Evolutionary conservation across 2,888 invertebrate species (phyloP).

Genomic region (Pantelozetes paolii): DNA sequence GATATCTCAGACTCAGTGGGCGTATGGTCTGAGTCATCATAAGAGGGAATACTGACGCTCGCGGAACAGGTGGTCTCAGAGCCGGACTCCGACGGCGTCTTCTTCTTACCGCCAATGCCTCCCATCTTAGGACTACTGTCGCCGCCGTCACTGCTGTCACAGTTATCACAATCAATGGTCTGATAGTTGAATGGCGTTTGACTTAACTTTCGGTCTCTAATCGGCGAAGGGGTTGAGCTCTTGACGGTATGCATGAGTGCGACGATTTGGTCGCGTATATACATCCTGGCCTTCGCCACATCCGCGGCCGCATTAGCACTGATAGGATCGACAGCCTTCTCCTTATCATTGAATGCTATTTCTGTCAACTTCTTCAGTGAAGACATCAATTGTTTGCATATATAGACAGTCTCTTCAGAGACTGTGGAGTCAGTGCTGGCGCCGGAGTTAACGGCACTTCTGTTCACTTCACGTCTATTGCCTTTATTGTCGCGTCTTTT

Average conservation of each 20-base stretch:
- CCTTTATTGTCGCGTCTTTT: not conserved
- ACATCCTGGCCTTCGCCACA: conserved; percentile 45
- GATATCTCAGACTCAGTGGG: conserved; percentile 47
- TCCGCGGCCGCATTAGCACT: conserved; percentile 36
- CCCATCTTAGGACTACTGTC: conserved; percentile 43
- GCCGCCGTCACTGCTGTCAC: conserved; percentile 43
- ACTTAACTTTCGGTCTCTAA: not conserved
- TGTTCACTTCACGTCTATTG: not conserved
- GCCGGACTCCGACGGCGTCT: conserved; percentile 46
- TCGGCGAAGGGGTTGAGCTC: not conserved
- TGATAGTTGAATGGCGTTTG: conserved; percentile 26
- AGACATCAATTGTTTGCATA: conserved; percentile 79
- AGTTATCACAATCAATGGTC: not conserved
- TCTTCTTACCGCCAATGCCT: conserved; percentile 39
- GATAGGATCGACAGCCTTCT: conserved; percentile 26
- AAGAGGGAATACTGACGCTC: conserved; percentile 47
- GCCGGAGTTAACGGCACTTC: not conserved
- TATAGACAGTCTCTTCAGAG: conserved; percentile 72
- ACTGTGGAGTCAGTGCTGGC: conserved; percentile 48
- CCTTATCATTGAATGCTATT: conserved; percentile 39
- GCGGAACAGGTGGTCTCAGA: conserved; percentile 45
- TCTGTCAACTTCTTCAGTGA: conserved; percentile 64
- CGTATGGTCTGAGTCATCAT: conserved; percentile 47
- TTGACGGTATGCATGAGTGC: conserved; percentile 47
- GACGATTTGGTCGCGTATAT: conserved; percentile 47